Percentiles rank a stretch among this genome's conserved stretches.
Evolutionary conservation across 92 coral and sea anemone genomes (phyloP).

Genomic region (Bergia puertoricense): DNA sequence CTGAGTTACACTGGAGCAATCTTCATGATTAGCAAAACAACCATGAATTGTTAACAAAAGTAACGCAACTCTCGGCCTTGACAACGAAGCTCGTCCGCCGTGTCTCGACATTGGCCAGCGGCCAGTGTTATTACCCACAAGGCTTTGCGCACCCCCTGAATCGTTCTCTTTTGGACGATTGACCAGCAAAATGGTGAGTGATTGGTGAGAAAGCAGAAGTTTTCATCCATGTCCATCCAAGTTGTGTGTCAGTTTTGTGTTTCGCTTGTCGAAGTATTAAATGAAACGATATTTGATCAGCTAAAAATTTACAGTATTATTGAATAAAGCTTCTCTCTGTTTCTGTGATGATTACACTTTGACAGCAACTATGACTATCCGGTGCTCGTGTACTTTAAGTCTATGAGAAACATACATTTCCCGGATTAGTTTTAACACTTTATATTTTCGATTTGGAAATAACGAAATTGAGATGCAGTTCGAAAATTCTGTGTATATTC

Average conservation of each 20-base stretch:
- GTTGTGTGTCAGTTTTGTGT: background rate
- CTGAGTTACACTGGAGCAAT: background rate
- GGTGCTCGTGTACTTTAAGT: too few relatives aligned
- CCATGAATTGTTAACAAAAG: background rate
- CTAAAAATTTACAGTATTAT: background rate
- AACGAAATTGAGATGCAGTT: background rate
- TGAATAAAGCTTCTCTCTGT: background rate
- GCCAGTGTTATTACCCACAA: conserved; percentile 55
- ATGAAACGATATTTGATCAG: background rate
- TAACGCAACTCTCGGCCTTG: background rate
- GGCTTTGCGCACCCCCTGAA: conserved; percentile 38
- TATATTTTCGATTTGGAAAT: background rate
- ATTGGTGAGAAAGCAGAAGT: background rate
- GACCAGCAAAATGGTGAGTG: conserved; percentile 86
- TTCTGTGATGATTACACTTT: background rate
- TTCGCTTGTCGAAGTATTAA: background rate
- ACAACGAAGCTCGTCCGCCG: background rate
- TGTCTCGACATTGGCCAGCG: conserved; percentile 23
- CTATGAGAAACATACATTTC: background rate
- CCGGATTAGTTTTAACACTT: background rate
- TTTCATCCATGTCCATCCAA: conserved; percentile 71
- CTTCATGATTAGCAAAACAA: background rate
- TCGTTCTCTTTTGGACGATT: conserved; percentile 65
- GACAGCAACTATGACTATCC: background rate
- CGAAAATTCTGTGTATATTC: background rate